A percentile compares a stretch with the other conserved stretches of the same genome.
Evolutionary conservation across 2,797 vertebrate species (phyloP).

Genomic region (Peromyscus eremicus): DNA sequence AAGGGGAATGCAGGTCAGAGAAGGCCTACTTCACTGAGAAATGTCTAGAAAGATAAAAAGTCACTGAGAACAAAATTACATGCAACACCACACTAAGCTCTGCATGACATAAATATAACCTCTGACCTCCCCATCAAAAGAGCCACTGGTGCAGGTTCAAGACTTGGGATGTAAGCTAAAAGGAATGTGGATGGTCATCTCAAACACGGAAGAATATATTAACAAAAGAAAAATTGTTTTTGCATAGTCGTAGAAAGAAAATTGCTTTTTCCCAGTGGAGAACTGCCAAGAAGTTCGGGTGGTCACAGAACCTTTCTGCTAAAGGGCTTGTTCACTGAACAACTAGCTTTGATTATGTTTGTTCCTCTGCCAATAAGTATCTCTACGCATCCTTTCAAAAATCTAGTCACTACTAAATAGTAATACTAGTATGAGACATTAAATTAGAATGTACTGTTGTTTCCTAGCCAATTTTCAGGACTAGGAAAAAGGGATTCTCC

Average conservation of each 20-base stretch:
- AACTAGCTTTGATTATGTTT: not conserved
- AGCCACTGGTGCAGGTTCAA: not conserved
- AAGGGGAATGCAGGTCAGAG: not conserved
- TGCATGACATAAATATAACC: not conserved
- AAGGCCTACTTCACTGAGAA: not conserved
- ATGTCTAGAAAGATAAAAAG: not conserved
- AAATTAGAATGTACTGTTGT: not conserved
- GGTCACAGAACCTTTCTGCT: not conserved
- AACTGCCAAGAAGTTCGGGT: not conserved
- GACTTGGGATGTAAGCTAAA: not conserved
- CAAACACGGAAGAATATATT: not conserved
- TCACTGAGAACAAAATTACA: not conserved
- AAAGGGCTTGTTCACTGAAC: constrained; percentile 21
- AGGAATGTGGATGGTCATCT: not conserved
- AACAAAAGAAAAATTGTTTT: not conserved
- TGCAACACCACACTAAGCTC: not conserved
- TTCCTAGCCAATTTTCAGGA: not conserved
- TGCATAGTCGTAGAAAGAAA: not conserved
- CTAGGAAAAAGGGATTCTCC: not conserved
- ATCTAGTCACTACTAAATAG: not conserved
- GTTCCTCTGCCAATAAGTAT: not conserved
- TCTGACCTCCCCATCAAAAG: not conserved
- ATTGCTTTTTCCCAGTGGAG: constrained; percentile 11
- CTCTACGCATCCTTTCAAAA: constrained; percentile 30
- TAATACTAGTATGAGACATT: not conserved